These are phyloP conservation scores for Catamblyrhynchus diadema DNA, from an alignment of 2,797 vertebrate genomes.

Conservation along the genomic window DNA sequence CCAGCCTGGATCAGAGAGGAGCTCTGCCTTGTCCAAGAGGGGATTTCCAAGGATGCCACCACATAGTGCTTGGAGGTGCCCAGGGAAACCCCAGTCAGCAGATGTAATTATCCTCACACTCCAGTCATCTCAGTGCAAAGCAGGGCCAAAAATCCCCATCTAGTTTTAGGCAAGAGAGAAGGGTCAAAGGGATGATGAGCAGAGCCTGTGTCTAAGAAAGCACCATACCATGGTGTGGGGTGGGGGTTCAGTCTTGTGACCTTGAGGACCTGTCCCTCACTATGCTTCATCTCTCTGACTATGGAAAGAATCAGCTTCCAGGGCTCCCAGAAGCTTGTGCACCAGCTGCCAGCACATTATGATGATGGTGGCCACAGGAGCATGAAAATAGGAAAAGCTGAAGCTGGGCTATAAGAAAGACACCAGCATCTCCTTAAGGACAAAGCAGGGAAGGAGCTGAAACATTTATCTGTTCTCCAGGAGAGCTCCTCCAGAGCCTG, in stretches of 20 bases:
- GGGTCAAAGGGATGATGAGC: background rate
- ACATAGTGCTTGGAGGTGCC: background rate
- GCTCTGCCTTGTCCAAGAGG: background rate
- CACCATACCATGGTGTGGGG: background rate
- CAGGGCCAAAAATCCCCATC: background rate
- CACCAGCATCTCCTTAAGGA: background rate
- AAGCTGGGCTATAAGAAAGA: background rate
- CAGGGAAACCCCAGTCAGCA: background rate
- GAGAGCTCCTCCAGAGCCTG: background rate
- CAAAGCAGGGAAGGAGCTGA: background rate
- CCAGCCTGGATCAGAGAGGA: background rate
- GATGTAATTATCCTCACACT: background rate
- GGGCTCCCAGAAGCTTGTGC: background rate
- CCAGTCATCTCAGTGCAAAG: background rate
- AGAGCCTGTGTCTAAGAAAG: background rate
- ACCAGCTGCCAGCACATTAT: background rate
- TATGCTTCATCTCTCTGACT: background rate
- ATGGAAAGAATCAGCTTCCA: background rate
- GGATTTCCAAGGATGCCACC: background rate
- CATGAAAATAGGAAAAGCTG: slow-evolving; percentile 3
- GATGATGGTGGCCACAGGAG: background rate
- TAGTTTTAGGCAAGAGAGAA: background rate
- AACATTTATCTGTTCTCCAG: background rate
- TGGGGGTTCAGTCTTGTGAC: background rate
- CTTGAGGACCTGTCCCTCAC: background rate